phyloP scores from a whole-genome alignment of 1,140 invertebrate species.

The Rhagoletis pomonella region DNA sequence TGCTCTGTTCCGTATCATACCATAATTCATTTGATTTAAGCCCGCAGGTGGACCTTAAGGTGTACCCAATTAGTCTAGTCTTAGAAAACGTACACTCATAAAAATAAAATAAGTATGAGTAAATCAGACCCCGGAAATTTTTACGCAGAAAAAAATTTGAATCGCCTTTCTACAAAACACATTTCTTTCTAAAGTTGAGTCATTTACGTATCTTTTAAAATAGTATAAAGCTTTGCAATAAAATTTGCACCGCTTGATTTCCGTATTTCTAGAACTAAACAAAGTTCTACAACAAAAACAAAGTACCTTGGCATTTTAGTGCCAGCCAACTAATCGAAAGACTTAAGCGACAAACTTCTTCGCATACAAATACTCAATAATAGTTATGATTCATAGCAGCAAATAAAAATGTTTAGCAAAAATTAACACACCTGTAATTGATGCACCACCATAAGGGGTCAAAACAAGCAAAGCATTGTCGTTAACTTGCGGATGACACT shows the following conservation, averaged over 20 bases:
- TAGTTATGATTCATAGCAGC: slow-evolving; percentile 16
- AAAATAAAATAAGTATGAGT: too few species aligned
- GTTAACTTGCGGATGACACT: slow-evolving; percentile 35
- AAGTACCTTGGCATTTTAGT: background rate
- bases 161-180: too few species aligned
- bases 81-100: too few species aligned
- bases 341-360: slow-evolving; percentile 26
- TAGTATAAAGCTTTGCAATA: too few species aligned
- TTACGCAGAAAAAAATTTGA: too few species aligned
- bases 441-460: slow-evolving; percentile 36
- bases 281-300: background rate
- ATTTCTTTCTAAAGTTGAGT: too few species aligned
- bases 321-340: background rate
- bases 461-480: background rate
- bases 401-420: background rate
- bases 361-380: background rate
- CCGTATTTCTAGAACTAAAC: background rate
- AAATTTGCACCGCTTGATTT: background rate
- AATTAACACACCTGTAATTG: slow-evolving; percentile 45
- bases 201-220: too few species aligned
- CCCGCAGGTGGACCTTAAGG: too few species aligned
- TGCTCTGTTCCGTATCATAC: too few species aligned
- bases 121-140: too few species aligned
- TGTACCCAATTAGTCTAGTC: too few species aligned
- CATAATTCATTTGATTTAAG: too few species aligned